Conservation (phyloP, 2,113 vertebrate species). For the Hoplias malabaricus region DNA sequence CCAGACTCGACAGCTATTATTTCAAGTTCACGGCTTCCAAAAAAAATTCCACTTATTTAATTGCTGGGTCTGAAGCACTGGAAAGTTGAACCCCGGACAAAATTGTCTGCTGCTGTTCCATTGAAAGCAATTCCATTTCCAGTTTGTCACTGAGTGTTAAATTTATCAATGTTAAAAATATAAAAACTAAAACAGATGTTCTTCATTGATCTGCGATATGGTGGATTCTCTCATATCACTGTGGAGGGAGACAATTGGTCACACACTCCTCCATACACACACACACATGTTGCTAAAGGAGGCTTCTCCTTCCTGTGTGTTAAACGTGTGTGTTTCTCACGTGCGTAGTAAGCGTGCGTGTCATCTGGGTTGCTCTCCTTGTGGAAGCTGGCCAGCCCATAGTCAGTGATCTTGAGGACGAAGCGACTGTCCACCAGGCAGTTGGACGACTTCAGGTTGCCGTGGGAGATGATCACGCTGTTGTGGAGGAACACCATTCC, state of each 20-base stretch:
- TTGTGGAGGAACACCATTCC: constrained; percentile 91
- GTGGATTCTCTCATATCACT: neutral
- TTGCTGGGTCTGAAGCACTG: too few species aligned
- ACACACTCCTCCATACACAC: neutral
- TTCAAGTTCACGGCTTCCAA: too few species aligned
- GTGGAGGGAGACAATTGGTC: neutral
- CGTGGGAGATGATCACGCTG: constrained; percentile 84
- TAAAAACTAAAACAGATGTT: too few species aligned
- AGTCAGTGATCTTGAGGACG: constrained; percentile 93
- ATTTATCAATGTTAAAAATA: too few species aligned
- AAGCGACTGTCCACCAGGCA: constrained; percentile 93
- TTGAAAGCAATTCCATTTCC: too few species aligned
- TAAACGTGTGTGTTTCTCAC: constrained; percentile 65
- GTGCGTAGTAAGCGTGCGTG: constrained; percentile 79
- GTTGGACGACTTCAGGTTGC: constrained; percentile 93
- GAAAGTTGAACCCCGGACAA: too few species aligned
- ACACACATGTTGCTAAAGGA: neutral
- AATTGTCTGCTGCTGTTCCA: too few species aligned
- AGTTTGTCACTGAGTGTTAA: too few species aligned
- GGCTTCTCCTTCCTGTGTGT: neutral
- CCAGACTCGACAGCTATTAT: too few species aligned
- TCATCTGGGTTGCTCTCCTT: constrained; percentile 65
- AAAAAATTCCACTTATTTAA: too few species aligned
- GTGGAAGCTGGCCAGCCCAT: constrained; percentile 83
- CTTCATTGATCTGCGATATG: too few species aligned